Conservation (phyloP, 2,888 invertebrate species). For the Camponotus fellah region DNA sequence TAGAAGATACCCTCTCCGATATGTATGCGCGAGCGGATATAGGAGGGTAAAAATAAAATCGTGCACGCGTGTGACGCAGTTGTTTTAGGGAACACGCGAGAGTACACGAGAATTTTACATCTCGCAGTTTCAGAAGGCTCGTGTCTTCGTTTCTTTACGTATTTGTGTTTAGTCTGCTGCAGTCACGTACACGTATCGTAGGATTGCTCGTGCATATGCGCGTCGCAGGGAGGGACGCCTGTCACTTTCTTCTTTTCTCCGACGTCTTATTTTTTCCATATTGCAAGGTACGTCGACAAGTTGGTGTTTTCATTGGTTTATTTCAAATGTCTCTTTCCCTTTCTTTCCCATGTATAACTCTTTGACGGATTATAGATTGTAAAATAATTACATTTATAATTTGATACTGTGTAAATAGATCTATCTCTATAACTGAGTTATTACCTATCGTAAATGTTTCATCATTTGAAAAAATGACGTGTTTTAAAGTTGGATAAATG, state of each 20-base stretch:
- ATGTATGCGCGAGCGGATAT: neutral
- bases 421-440: neutral
- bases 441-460: neutral
- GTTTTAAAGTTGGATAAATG: neutral
- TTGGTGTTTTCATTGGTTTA: neutral
- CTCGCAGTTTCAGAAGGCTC: constrained; percentile 6
- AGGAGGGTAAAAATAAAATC: constrained; percentile 36
- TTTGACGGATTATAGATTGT: neutral
- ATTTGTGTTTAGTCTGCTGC: constrained; percentile 61
- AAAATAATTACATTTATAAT: neutral
- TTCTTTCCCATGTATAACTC: neutral
- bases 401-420: neutral
- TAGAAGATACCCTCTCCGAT: neutral
- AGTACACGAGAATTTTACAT: constrained; percentile 31
- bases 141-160: constrained; percentile 35
- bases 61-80: constrained; percentile 30
- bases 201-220: constrained; percentile 21
- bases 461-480: neutral
- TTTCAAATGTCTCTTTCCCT: neutral
- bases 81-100: constrained; percentile 43
- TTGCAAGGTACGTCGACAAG: neutral
- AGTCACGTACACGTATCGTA: constrained; percentile 38
- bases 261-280: neutral
- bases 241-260: constrained; percentile 6
- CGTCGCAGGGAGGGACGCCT: neutral